Evolutionary conservation across 2,113 vertebrate species (phyloP).

Genomic region (Verasper variegatus): DNA sequence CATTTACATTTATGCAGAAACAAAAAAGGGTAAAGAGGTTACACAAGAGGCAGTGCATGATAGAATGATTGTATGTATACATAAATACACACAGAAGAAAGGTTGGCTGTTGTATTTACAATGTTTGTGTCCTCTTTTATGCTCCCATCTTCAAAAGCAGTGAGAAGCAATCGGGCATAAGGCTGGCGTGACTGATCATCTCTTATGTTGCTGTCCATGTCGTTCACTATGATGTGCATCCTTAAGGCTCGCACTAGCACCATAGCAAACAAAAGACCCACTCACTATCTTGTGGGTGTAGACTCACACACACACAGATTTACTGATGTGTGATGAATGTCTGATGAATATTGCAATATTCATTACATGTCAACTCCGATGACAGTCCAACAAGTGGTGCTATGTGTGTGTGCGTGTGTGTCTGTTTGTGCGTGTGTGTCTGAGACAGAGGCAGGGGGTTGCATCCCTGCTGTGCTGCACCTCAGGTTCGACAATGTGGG

Average conservation of each 20-base stretch:
- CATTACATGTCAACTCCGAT: slow-evolving; percentile 31
- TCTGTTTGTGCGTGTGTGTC: slow-evolving; percentile 19
- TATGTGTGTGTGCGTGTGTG: slow-evolving; percentile 4
- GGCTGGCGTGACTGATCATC: slow-evolving; percentile 66
- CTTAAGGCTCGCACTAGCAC: slow-evolving; percentile 51
- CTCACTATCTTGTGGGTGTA: slow-evolving; percentile 11
- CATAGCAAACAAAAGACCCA: slow-evolving; percentile 41
- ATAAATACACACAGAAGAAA: slow-evolving; percentile 8
- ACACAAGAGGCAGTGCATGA: slow-evolving; percentile 26
- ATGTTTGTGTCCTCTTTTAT: slow-evolving; percentile 38
- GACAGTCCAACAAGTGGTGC: slow-evolving; percentile 62
- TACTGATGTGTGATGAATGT: background rate
- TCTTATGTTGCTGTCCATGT: slow-evolving; percentile 66
- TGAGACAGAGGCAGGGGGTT: background rate
- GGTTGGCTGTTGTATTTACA: slow-evolving; percentile 19
- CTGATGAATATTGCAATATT: slow-evolving; percentile 10
- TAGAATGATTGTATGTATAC: slow-evolving; percentile 10
- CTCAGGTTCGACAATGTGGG: slow-evolving; percentile 68
- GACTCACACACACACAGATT: background rate
- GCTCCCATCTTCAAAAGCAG: slow-evolving; percentile 35
- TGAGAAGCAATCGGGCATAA: slow-evolving; percentile 54
- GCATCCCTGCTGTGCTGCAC: slow-evolving; percentile 50
- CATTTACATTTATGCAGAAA: too few species aligned
- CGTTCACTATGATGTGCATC: slow-evolving; percentile 61
- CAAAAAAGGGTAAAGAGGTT: slow-evolving; percentile 11